Conservation (phyloP, 2,888 invertebrate genomes). For the Tiphia femorata region DNA sequence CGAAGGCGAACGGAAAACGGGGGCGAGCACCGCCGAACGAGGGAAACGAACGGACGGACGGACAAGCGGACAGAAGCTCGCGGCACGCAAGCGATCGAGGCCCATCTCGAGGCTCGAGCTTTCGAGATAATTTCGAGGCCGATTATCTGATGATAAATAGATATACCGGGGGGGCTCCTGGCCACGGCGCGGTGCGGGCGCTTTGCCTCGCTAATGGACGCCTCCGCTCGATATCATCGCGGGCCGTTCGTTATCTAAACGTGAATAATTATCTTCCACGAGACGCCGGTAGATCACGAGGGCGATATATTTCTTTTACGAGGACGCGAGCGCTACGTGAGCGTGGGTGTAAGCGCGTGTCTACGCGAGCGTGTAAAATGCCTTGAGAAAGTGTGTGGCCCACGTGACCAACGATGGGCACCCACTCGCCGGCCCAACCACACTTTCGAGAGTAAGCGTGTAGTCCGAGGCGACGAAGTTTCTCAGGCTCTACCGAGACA, state of each 20-base stretch:
- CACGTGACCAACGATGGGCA: too few species aligned
- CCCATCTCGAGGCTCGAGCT: conserved; percentile 48
- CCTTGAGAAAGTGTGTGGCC: not conserved
- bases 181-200: conserved; percentile 38
- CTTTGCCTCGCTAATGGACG: conserved; percentile 55
- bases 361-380: not conserved
- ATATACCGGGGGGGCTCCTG: conserved; percentile 46
- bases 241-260: conserved; percentile 57
- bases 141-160: conserved; percentile 61
- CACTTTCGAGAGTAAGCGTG: too few species aligned
- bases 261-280: conserved; percentile 59
- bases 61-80: conserved; percentile 11
- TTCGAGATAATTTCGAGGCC: conserved; percentile 55
- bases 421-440: too few species aligned
- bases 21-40: not conserved
- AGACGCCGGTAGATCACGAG: conserved; percentile 43
- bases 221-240: conserved; percentile 54
- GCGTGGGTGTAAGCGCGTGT: conserved; percentile 4
- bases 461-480: too few species aligned
- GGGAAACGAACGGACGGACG: conserved; percentile 1
- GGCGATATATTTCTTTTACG: conserved; percentile 44
- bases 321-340: conserved; percentile 33
- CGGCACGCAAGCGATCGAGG: conserved; percentile 56
- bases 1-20: not conserved
- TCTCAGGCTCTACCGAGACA: too few species aligned